Base-by-base conservation (phyloP, 2,113 vertebrate genomes). In the Rhipidura dahli region DNA sequence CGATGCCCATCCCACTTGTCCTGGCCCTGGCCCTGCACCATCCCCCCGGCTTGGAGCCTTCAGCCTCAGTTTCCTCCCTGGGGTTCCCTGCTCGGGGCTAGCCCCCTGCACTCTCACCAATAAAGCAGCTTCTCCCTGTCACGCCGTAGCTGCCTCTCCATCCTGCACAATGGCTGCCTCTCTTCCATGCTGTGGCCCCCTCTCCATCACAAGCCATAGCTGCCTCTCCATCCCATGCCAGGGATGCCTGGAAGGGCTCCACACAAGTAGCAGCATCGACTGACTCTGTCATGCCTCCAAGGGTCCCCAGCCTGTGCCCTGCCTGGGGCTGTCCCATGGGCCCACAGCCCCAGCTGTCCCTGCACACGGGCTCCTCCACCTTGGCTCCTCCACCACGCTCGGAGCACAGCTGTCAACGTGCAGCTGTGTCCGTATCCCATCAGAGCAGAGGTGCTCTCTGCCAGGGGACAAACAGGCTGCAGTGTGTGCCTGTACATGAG, bases 41-140 rank as follows among this genome's bases (percentile, higher is more conserved):
- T 61, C 23, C 54, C 13, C 35, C 10, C 4, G 1, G 13, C 57
- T 28, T 3, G 16, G 80, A 96, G 80, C 54, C 89, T 89, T 81
- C 94, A 93, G 72, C 89, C 87, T 89, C 93, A 76, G 40, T 90
- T 79, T 86, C 56, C 54, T 86, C 80, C 31, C 71, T 20, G 20
- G 66, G 61, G 76, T 79, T 61, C 86, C 73, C 72, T 61, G 23
- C 72, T 81, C 7, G 4, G 69, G 82, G 75, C 4, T 2, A 68
- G 77, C 49, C 56, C 81, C 77, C 69, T 30, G 6, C 54, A 33
- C 57, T 60, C 76, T 91, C 73, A 70, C 66, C 93, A 97, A 97
- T 97, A 97, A 97, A 97, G 89, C 96, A 94, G 91, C 60, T 60
- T 90, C 64, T 93, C 86, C 86, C 69, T 94, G 30, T 68, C 44